Base-by-base conservation (phyloP, 2,888 invertebrate species). In the Choreutis nemorana region DNA sequence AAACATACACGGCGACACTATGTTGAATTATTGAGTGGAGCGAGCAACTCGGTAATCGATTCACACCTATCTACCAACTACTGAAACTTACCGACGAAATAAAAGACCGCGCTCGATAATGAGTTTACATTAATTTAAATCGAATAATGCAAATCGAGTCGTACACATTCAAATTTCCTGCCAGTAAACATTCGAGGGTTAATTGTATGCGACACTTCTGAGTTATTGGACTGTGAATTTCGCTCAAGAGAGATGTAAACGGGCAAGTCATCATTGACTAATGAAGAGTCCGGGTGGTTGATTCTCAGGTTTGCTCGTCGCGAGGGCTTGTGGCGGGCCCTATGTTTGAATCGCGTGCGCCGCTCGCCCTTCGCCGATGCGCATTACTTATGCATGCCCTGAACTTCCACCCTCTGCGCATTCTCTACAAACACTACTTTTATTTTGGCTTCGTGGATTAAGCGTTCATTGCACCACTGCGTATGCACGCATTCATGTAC, bases 351-450 rank as follows among this genome's bases (percentile, higher is more conserved):
- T 73, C 65, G 73, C 73, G 77, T 73, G 75, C 59, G 63, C 57
- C 54, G 52, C 45, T 47, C 64, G 64, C 68, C 71, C 72, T 71
- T 64, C 67, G 56, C 55, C 53, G 46, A 45, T 66, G 70, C n/a
- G n/a, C 67, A 75, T 75, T 73, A 77, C 70, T 75, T 72, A 77
- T 78, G 73, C 66, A 78, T 75, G 66, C 22, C 31, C 26, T 15
- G 9, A 22, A 8, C 14, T 8, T 16, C 26, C 16, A 7, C 14
- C 14, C 14, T 15, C 18, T 23, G 23, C 23, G 13, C 13, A 20
- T 7, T 29, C 20, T 15, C 28, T 6, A 14, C 45, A 44, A 40
- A 37, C 38, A 48, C 60, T 61, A 65, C 61, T 67, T 71, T 68
- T 66, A 63, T 67, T 63, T 61, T 50, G 60, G 55, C 50, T 51